Conservation (phyloP, 2,113 vertebrate genomes). For the Ptilorrhoa leucosticta region DNA sequence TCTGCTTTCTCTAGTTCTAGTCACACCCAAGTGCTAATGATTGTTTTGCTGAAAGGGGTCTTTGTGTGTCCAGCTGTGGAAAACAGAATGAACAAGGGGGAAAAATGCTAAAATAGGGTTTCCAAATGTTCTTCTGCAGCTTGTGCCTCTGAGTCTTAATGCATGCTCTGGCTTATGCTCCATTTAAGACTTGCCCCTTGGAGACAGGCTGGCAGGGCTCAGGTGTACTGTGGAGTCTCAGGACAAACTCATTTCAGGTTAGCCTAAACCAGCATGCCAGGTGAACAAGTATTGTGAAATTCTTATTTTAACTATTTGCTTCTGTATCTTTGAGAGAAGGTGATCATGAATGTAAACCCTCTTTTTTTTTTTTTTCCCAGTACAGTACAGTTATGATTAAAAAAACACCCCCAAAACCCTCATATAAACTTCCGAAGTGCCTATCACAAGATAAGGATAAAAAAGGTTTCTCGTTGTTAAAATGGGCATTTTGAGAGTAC, state of each 20-base stretch:
- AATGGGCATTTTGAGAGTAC: slow-evolving; percentile 56
- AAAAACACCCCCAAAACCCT: not conserved
- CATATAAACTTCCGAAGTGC: not conserved
- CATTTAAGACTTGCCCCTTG: not conserved
- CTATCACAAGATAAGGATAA: slow-evolving; percentile 21
- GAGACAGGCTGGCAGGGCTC: not conserved
- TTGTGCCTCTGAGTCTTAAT: not conserved
- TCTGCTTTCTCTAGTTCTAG: not conserved
- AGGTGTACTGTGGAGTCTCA: not conserved
- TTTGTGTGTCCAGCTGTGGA: slow-evolving; percentile 7
- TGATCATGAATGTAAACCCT: not conserved
- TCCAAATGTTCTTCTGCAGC: not conserved
- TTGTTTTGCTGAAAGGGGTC: slow-evolving; percentile 2
- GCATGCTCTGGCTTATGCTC: not conserved
- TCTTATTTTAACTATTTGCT: slow-evolving; percentile 16
- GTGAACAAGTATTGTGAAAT: not conserved
- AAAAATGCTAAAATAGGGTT: not conserved
- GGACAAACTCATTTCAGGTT: not conserved
- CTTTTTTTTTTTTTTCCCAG: not conserved
- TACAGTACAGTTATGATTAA: not conserved
- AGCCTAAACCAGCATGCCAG: not conserved
- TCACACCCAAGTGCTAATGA: not conserved
- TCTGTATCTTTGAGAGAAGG: slow-evolving; percentile 4
- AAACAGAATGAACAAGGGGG: not conserved
- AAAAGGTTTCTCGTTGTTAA: slow-evolving; percentile 57